These are phyloP conservation scores for Patella ulyssiponensis DNA, from an alignment of 2,888 invertebrate species.

Conservation along the genomic window DNA sequence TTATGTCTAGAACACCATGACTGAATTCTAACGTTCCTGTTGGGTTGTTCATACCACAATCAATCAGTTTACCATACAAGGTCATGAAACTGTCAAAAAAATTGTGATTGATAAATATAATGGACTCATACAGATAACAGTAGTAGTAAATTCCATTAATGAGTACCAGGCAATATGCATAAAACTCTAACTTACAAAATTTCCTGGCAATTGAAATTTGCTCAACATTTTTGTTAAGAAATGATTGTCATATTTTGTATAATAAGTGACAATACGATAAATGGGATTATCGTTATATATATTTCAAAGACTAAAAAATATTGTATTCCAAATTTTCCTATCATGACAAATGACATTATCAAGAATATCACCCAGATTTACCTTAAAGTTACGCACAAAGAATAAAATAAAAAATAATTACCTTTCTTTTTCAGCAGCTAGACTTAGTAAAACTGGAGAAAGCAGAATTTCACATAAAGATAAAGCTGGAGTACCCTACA, in stretches of 20 bases:
- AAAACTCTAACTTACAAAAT: background rate
- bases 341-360: too few species aligned
- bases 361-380: too few species aligned
- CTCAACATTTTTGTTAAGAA: too few species aligned
- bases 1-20: slow-evolving; percentile 54
- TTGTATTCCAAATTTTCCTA: too few species aligned
- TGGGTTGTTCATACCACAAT: slow-evolving; percentile 49
- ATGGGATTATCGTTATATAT: too few species aligned
- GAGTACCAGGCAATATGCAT: background rate
- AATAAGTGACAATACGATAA: too few species aligned
- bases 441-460: slow-evolving; percentile 53
- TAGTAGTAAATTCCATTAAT: background rate
- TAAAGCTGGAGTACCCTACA: slow-evolving; percentile 64
- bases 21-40: slow-evolving; percentile 57
- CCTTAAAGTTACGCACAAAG: too few species aligned
- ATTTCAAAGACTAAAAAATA: too few species aligned
- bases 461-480: slow-evolving; percentile 60
- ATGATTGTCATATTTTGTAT: too few species aligned
- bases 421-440: slow-evolving; percentile 46
- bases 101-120: background rate
- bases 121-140: too few species aligned
- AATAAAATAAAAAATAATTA: slow-evolving; percentile 24
- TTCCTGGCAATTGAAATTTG: too few species aligned
- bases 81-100: slow-evolving; percentile 52
- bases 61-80: slow-evolving; percentile 55